phyloP scores from a whole-genome alignment of 2,113 vertebrate genomes.

The Pogonocichla stellata region DNA sequence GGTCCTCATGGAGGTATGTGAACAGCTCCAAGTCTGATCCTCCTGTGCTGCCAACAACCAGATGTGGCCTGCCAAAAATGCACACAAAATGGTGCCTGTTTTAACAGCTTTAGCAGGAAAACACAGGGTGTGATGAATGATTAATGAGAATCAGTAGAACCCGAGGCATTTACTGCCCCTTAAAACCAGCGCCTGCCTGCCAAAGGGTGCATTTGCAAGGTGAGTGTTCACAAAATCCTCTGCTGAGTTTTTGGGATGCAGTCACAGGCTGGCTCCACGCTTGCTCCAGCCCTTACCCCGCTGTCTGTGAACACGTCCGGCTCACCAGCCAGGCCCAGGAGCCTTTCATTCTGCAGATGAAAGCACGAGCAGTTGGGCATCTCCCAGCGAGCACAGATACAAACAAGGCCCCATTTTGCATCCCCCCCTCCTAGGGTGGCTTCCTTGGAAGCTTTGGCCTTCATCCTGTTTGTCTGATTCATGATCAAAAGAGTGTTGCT shows the following conservation, averaged over 20 bases:
- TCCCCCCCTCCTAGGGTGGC: neutral
- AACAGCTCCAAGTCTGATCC: neutral
- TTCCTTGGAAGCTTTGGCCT: slow-evolving; percentile 40
- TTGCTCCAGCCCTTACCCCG: neutral
- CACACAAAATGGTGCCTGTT: neutral
- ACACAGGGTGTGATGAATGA: neutral
- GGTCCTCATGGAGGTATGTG: neutral
- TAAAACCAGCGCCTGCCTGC: neutral
- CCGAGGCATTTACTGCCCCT: neutral
- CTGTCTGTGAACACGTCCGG: neutral
- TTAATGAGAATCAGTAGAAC: neutral
- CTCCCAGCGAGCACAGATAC: neutral
- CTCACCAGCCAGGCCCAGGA: neutral
- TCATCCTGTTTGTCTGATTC: slow-evolving; percentile 27
- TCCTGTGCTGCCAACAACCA: neutral
- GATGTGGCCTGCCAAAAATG: neutral
- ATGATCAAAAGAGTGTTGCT: neutral
- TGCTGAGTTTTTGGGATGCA: neutral
- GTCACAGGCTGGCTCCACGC: neutral
- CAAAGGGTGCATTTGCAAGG: neutral
- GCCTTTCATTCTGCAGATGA: slow-evolving; percentile 31
- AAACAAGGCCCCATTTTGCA: neutral
- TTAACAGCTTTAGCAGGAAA: slow-evolving; percentile 16
- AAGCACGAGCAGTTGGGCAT: neutral
- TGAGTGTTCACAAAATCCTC: neutral